Conservation (phyloP, 1,140 invertebrate species). For the Leptoteleia sp. region DNA sequence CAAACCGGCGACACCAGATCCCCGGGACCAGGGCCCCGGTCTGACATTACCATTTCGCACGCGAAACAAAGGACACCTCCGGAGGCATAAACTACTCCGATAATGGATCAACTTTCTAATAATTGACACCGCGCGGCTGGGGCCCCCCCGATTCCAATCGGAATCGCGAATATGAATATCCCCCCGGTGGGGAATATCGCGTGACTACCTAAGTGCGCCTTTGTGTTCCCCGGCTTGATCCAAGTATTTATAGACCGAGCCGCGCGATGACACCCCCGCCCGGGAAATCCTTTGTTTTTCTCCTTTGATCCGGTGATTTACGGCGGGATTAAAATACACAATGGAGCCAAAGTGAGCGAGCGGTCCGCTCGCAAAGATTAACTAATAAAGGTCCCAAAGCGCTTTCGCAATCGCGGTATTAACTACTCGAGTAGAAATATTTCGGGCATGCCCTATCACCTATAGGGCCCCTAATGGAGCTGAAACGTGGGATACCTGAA, state of each 20-base stretch:
- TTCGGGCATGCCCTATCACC: too few relatives aligned
- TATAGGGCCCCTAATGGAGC: too few relatives aligned
- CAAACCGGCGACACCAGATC: slow-evolving; percentile 50
- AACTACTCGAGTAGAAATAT: too few relatives aligned
- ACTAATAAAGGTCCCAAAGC: slow-evolving; percentile 28
- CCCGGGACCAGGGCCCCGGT: too few relatives aligned
- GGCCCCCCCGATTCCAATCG: slow-evolving; percentile 35
- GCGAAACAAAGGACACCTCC: slow-evolving; percentile 42
- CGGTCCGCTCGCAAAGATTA: neutral
- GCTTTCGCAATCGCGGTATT: slow-evolving; percentile 1
- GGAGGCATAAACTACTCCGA: slow-evolving; percentile 60
- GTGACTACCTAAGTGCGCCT: slow-evolving; percentile 14
- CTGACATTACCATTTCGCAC: slow-evolving; percentile 43
- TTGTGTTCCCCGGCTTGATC: slow-evolving; percentile 12
- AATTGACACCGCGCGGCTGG: slow-evolving; percentile 50
- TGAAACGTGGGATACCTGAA: too few relatives aligned
- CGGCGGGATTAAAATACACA: slow-evolving; percentile 37
- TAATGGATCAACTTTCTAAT: slow-evolving; percentile 66
- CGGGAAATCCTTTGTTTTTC: slow-evolving; percentile 45
- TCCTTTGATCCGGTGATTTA: slow-evolving; percentile 31
- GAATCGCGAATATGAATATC: slow-evolving; percentile 55
- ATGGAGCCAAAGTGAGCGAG: slow-evolving; percentile 4
- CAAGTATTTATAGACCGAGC: slow-evolving; percentile 39
- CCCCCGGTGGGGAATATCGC: slow-evolving; percentile 34
- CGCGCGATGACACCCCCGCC: slow-evolving; percentile 16